Base-by-base conservation (phyloP, 1,140 invertebrate species). In the Diorhabda sublineata region DNA sequence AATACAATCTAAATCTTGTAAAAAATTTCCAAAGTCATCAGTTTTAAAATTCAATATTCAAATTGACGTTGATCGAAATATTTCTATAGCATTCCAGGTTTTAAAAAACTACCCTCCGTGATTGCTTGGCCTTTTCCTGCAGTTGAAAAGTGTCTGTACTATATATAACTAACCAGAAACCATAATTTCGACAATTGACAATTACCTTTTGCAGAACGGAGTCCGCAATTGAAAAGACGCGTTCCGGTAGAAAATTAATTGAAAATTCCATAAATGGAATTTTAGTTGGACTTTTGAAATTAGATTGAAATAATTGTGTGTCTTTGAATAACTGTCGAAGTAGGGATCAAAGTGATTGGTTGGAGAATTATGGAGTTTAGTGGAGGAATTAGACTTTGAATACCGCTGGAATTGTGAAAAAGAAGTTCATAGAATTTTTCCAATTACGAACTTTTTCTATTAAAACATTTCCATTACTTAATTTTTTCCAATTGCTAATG, bases 261-360 rank as follows among this genome's bases (percentile, higher is more conserved):
- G 47, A 52, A 52, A 52, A 52, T 52, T 52, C 47, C 47, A 52
- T 52, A 52, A 52, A 52, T 52, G 47, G 47, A 52, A 52, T 52
- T 52, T n/a, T n/a, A 52, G 47, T 52, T n/a, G 47, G 47, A 52
- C 47, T n/a, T 52, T 52, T 52, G 47, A 52, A 52, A 52, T 52
- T 52, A 3, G 47, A 52, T 52, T 52, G 47, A 52, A 52, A 52
- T 52, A 52, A 52, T 52, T 52, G 47, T 52, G 47, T 52, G 47
- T 52, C 47, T 52, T 52, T 8, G 47, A 8, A 8, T n/a, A 52
- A n/a, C 47, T 52, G n/a, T n/a, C 47, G 47, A 52, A 6, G 47
- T 6, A n/a, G n/a, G 47, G 47, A 52, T 52, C 6, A 52, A n/a
- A n/a, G n/a, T n/a, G 47, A 52, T 52, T 52, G 47, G 47, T 52